These are phyloP conservation scores for Ptychobarbus kaznakovi DNA, from an alignment of 2,797 vertebrate genomes.

Conservation along the genomic window DNA sequence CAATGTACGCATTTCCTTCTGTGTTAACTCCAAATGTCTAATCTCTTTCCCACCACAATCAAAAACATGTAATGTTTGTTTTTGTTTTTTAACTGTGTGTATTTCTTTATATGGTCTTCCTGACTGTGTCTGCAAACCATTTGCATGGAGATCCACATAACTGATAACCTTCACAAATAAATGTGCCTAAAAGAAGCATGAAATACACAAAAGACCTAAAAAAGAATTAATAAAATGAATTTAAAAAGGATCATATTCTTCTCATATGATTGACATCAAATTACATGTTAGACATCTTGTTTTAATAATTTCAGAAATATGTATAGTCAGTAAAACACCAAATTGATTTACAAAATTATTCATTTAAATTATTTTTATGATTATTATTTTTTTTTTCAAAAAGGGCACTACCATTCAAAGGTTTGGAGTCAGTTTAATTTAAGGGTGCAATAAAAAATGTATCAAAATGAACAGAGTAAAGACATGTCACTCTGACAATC, in stretches of 20 bases:
- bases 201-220: neutral
- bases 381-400: neutral
- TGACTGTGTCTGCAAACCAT: neutral
- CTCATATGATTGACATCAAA: neutral
- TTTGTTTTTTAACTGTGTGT: neutral
- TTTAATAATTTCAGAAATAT: neutral
- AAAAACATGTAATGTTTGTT: neutral
- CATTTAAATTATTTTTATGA: neutral
- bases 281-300: neutral
- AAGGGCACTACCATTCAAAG: neutral
- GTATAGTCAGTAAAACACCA: neutral
- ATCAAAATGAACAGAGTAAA: neutral
- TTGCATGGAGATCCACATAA: neutral
- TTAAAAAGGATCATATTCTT: neutral
- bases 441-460: neutral
- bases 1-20: slow-evolving; percentile 18
- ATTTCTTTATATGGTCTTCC: neutral
- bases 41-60: neutral
- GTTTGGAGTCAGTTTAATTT: neutral
- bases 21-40: neutral
- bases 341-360: neutral
- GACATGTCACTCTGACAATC: neutral
- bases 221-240: neutral
- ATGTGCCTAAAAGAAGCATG: neutral
- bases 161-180: neutral